Evolutionary conservation across 1,140 invertebrate species (phyloP), one percentile per base, ranked within the genome.

Genomic region (Drosophila parvula): DNA sequence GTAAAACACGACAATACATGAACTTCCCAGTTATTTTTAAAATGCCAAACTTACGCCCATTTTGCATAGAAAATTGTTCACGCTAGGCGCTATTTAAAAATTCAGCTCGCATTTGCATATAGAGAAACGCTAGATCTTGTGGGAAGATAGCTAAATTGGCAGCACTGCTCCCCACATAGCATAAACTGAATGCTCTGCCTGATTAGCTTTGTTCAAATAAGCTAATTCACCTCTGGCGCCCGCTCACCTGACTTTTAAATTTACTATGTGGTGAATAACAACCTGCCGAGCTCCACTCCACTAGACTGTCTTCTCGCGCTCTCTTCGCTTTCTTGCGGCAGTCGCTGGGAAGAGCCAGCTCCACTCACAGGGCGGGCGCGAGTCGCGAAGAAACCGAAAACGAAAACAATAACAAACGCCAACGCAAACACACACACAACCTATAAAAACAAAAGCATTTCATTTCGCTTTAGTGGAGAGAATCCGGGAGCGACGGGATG

Each of bases 321-420:
- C 58, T 69, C 30, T 34, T 62, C 30, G 30, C 36, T 68, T 64
- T 74, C 45, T 36, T n/a, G 40, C 7, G 30, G 45, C 69, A 74
- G 71, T 63, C 41, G 57, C 36, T 61, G 50, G 50, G 70, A 47
- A 53, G 22, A 53, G 30, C 18, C 4, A 41, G 55, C 32, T 69
- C 59, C 55, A 51, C 63, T 67, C 44, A 5, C 16, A 16, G 28
- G 14, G 44, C 44, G 63, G 38, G 32, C 18, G 40, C 56, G 40
- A 44, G 10, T 51, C 61, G 36, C 45, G 45, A 9, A 30, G 65
- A 68, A 68, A 65, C 32, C 45, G 30, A 30, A 30, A 30, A 30
- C 30, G 50, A 75, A 75, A 75, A 75, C 70, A 74, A 75, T 64
- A 74, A 74, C 73, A 74, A 75, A 75, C 73, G 73, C 73, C 58